Percentiles rank a stretch among this genome's conserved stretches.
Evolutionary conservation across 2,888 invertebrate species (phyloP).

Genomic region (Acheta domesticus): DNA sequence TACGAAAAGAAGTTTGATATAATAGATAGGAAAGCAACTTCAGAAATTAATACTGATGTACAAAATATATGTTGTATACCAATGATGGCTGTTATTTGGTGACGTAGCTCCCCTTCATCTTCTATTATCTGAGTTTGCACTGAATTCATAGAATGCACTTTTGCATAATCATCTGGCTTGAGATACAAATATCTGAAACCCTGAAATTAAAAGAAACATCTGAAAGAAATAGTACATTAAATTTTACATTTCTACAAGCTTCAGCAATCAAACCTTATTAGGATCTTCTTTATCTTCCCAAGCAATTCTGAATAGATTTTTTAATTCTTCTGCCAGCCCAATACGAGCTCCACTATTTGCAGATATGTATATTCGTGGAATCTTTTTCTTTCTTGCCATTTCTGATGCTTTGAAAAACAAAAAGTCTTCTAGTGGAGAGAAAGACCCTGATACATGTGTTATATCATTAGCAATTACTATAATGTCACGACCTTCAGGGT

Average conservation of each 20-base stretch:
- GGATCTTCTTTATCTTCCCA: conserved; percentile 90
- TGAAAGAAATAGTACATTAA: background rate
- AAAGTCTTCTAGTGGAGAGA: conserved; percentile 91
- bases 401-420: conserved; percentile 85
- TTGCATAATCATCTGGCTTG: conserved; percentile 85
- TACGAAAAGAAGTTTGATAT: conserved; percentile 41
- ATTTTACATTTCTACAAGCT: background rate
- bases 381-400: conserved; percentile 72
- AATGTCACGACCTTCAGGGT: conserved; percentile 77
- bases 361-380: conserved; percentile 92
- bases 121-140: conserved; percentile 88
- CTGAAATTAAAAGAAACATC: conserved; percentile 39
- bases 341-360: conserved; percentile 98
- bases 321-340: conserved; percentile 96
- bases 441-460: conserved; percentile 92
- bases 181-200: conserved; percentile 94
- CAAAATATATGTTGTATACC: conserved; percentile 52
- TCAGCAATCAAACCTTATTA: conserved; percentile 60
- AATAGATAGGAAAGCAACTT: background rate
- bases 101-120: conserved; percentile 88
- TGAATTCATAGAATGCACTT: conserved; percentile 72
- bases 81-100: conserved; percentile 91
- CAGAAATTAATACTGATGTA: background rate
- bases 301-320: conserved; percentile 80
- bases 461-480: conserved; percentile 97